phyloP scores from a whole-genome alignment of 2,113 vertebrate genomes.

The Noctilio leporinus region DNA sequence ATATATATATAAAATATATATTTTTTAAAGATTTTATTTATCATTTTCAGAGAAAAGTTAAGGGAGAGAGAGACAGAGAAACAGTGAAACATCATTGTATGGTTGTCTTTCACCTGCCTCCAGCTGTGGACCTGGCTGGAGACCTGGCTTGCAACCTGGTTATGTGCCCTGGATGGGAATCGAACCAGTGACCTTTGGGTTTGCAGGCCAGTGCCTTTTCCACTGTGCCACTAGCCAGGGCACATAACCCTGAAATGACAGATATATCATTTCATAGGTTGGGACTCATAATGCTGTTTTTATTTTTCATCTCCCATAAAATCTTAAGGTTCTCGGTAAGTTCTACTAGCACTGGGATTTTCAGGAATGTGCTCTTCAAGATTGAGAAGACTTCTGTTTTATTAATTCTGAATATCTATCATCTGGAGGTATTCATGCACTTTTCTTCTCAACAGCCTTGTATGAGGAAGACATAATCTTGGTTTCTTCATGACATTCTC shows the following conservation, averaged over 20 bases:
- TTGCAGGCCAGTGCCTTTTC: too few relatives aligned
- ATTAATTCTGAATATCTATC: constrained; percentile 7
- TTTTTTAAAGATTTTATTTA: too few relatives aligned
- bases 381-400: not conserved
- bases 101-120: too few relatives aligned
- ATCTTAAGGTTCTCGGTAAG: not conserved
- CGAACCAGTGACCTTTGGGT: too few relatives aligned
- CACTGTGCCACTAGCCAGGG: too few relatives aligned
- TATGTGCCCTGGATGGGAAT: too few relatives aligned
- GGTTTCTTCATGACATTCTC: not conserved
- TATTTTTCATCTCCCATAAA: not conserved
- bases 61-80: too few relatives aligned
- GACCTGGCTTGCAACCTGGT: too few relatives aligned
- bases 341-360: not conserved
- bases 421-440: not conserved
- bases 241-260: too few relatives aligned
- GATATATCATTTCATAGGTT: not conserved
- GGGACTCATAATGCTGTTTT: not conserved
- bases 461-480: not conserved
- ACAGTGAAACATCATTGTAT: too few relatives aligned
- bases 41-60: too few relatives aligned
- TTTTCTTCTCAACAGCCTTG: not conserved
- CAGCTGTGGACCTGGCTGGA: too few relatives aligned
- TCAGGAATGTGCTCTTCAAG: not conserved
- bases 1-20: not conserved